Percentiles rank a stretch among this genome's conserved stretches.
phyloP scores from a whole-genome alignment of 2,797 vertebrate species.

The Lagodon rhomboides region DNA sequence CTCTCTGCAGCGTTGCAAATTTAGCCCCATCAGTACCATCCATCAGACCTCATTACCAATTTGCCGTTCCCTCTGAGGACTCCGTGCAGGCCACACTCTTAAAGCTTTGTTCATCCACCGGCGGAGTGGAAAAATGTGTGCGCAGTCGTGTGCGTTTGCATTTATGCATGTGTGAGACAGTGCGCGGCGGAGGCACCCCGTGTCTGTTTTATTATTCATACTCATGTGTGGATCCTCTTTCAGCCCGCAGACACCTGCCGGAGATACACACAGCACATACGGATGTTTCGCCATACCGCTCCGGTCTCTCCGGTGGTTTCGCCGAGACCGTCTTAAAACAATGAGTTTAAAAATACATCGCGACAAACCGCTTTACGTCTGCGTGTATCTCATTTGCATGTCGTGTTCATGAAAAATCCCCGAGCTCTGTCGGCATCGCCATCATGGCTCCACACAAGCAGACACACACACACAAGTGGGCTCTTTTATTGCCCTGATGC shows the following conservation, averaged over 20 bases:
- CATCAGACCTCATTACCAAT: conserved; percentile 65
- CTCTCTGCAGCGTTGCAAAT: conserved; percentile 54
- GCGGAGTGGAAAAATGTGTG: conserved; percentile 55
- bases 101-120: conserved; percentile 60
- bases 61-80: conserved; percentile 32
- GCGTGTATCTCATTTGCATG: conserved; percentile 21
- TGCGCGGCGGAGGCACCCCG: conserved; percentile 47
- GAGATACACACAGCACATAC: conserved; percentile 54
- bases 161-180: conserved; percentile 43
- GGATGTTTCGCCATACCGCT: conserved; percentile 40
- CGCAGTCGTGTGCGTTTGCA: conserved; percentile 27
- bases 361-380: conserved; percentile 6
- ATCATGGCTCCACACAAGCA: conserved; percentile 27
- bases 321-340: conserved; percentile 41
- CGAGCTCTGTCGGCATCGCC: conserved; percentile 14
- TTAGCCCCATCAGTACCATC: conserved; percentile 57
- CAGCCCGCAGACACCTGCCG: conserved; percentile 77
- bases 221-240: conserved; percentile 79
- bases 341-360: conserved; percentile 19
- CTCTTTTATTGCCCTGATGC: conserved; percentile 71
- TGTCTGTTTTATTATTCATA: conserved; percentile 82
- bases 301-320: conserved; percentile 3
- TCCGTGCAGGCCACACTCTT: conserved; percentile 50
- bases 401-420: neutral
- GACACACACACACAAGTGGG: conserved; percentile 37